Percentiles rank a stretch among this genome's conserved stretches.
Conservation (phyloP, 2,888 invertebrate species). For the Enchytraeus crypticus region DNA sequence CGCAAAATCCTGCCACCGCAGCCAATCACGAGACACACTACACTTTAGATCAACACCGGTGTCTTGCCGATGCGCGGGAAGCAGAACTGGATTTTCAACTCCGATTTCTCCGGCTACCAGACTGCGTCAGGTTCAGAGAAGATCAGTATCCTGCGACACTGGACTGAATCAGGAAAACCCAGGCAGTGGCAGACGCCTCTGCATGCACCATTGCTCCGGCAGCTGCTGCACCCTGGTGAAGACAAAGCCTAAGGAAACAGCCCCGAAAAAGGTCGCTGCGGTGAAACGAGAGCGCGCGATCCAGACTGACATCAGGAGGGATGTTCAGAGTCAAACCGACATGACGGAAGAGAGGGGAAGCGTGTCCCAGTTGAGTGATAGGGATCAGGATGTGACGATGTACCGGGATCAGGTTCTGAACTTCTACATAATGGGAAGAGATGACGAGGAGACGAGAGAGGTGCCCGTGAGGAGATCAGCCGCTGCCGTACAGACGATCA, state of each 20-base stretch:
- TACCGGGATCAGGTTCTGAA: slow-evolving; percentile 3
- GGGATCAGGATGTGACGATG: slow-evolving; percentile 11
- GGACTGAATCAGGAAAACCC: not conserved
- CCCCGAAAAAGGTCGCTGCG: not conserved
- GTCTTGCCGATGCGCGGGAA: not conserved
- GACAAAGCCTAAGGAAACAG: not conserved
- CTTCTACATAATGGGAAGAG: no score
- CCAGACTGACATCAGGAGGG: not conserved
- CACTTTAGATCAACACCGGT: not conserved
- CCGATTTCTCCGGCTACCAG: not conserved
- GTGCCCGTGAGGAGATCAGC: no score
- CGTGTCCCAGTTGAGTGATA: no score
- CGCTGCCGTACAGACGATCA: no score
- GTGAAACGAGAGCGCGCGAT: not conserved
- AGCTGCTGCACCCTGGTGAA: not conserved
- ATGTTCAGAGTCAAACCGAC: not conserved
- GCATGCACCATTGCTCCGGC: not conserved
- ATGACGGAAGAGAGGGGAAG: not conserved
- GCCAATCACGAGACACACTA: not conserved
- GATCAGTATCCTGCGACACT: not conserved
- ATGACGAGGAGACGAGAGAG: no score
- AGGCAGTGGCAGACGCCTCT: not conserved
- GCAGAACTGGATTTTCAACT: not conserved
- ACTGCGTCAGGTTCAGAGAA: not conserved
- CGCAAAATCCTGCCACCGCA: not conserved